These are phyloP conservation scores for Drosophila equinoxialis DNA, from an alignment of 1,140 invertebrate genomes.

Conservation along the genomic window DNA sequence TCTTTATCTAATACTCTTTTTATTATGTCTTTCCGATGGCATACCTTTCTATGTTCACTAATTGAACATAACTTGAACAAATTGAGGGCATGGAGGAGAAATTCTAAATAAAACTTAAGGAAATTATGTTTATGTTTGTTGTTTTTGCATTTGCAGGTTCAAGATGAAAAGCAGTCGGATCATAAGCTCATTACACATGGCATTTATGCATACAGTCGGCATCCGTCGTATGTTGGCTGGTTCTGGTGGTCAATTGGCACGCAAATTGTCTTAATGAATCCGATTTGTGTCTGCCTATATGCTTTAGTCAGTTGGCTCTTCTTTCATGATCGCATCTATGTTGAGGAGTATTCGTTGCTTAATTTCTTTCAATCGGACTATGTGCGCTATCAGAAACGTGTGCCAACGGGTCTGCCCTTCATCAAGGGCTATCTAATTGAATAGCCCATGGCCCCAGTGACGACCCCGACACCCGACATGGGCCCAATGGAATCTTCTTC, in stretches of 20 bases:
- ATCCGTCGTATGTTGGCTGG: conserved; percentile 99
- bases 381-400: conserved; percentile 92
- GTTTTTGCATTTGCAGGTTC: conserved; percentile 84
- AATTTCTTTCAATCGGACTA: conserved; percentile 97
- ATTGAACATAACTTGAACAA: too few relatives aligned
- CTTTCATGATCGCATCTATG: conserved; percentile 93
- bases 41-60: too few relatives aligned
- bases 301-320: conserved; percentile 93
- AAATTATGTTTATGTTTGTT: conserved; percentile 8
- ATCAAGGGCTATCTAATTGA: conserved; percentile 89
- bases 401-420: conserved; percentile 96
- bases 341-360: conserved; percentile 96
- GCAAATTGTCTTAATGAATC: conserved; percentile 96
- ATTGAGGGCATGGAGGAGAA: too few relatives aligned
- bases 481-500: neutral
- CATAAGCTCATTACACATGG: conserved; percentile 96
- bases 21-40: too few relatives aligned
- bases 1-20: too few relatives aligned
- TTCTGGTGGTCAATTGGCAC: conserved; percentile 99
- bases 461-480: conserved; percentile 4
- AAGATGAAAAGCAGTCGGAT: conserved; percentile 89
- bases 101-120: neutral
- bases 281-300: conserved; percentile 94
- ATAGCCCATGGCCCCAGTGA: conserved; percentile 27
- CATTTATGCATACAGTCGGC: conserved; percentile 91